Conservation (phyloP, 2,797 vertebrate species). For the Paguma larvata region DNA sequence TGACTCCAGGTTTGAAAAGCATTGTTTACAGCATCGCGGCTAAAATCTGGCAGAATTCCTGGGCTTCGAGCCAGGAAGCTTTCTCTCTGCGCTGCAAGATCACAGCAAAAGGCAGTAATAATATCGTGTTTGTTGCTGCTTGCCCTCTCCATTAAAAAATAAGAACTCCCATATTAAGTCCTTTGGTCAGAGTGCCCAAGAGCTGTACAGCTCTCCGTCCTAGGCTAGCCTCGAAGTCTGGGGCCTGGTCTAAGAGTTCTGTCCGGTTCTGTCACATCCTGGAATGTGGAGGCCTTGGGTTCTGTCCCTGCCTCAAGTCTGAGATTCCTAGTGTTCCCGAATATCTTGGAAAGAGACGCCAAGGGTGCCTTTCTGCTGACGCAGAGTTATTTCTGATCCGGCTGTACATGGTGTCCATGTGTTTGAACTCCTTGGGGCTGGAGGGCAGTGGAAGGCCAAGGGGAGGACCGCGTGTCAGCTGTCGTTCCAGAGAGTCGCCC, state of each 20-base stretch:
- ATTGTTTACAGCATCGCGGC: neutral
- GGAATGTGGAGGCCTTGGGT: neutral
- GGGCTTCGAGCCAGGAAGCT: neutral
- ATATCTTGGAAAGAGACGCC: neutral
- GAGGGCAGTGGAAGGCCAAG: neutral
- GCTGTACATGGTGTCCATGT: neutral
- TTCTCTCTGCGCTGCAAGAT: neutral
- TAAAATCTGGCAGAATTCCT: neutral
- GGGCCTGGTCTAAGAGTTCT: neutral
- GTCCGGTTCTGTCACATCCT: neutral
- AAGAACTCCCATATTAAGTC: neutral
- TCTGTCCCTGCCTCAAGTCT: neutral
- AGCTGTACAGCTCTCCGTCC: neutral
- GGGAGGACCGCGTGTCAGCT: neutral
- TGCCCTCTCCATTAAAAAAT: neutral
- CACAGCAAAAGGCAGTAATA: neutral
- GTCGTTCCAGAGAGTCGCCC: constrained; percentile 54
- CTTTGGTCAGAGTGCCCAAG: neutral
- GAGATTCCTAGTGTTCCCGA: neutral
- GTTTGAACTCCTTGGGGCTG: neutral
- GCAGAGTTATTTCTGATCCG: constrained; percentile 59
- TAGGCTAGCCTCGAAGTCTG: neutral
- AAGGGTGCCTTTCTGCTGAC: constrained; percentile 33
- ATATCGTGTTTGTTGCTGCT: neutral
- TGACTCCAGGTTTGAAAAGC: neutral